A percentile compares a stretch with the other conserved stretches of the same genome.
These are phyloP conservation scores for Halcyon leucocephala DNA, from an alignment of 2,797 vertebrate genomes.

Conservation along the genomic window DNA sequence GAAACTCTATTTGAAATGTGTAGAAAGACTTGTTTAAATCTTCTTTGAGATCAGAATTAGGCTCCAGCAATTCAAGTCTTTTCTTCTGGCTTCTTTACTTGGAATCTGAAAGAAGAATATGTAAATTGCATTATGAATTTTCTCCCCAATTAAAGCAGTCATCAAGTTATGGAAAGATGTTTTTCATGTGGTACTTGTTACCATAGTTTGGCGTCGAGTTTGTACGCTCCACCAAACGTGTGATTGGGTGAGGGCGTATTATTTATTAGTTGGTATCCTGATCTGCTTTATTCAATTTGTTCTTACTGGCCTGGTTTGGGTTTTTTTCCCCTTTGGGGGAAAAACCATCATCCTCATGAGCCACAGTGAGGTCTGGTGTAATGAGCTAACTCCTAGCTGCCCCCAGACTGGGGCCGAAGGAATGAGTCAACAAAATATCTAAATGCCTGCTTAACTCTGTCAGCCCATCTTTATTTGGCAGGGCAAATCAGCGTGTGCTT, in stretches of 20 bases:
- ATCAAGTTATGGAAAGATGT: not conserved
- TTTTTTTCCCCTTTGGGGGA: not conserved
- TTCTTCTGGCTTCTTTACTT: constrained; percentile 30
- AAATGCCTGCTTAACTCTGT: not conserved
- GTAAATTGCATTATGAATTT: constrained; percentile 34
- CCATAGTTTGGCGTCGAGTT: fast-evolving
- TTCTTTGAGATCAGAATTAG: constrained; percentile 52
- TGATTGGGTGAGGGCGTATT: not conserved
- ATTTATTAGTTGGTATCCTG: not conserved
- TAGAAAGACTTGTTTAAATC: constrained; percentile 64
- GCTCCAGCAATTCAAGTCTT: constrained; percentile 8
- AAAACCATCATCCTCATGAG: not conserved
- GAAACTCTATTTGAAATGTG: constrained; percentile 53
- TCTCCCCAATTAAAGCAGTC: constrained; percentile 42
- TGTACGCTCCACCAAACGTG: not conserved
- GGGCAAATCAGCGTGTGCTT: not conserved
- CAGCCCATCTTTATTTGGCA: not conserved
- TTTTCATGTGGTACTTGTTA: not conserved
- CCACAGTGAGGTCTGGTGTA: not conserved
- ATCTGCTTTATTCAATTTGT: not conserved
- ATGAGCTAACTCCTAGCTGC: not conserved
- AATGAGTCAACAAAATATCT: not conserved
- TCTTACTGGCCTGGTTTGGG: not conserved
- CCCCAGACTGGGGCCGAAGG: not conserved
- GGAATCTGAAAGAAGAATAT: constrained; percentile 33